These are phyloP conservation scores for Sinocyclocheilus anophthalmus DNA, from an alignment of 2,113 vertebrate genomes.

Conservation along the genomic window DNA sequence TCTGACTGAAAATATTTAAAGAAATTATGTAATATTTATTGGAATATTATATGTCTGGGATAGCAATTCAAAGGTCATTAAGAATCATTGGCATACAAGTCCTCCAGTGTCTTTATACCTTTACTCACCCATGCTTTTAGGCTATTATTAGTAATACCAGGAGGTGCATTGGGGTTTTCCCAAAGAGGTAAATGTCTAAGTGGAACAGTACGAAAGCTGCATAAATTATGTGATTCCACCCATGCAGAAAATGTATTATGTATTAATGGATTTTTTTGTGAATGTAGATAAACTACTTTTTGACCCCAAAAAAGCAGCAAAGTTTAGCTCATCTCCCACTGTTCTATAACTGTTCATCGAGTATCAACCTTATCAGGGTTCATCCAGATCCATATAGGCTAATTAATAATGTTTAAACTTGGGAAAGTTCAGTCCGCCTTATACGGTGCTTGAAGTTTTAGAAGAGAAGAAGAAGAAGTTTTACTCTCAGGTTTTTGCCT, in stretches of 20 bases:
- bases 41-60: not conserved
- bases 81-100: not conserved
- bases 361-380: constrained; percentile 4
- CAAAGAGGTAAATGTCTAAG: not conserved
- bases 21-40: not conserved
- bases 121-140: not conserved
- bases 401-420: not conserved
- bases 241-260: not conserved
- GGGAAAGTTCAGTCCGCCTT: not conserved
- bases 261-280: not conserved
- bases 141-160: not conserved
- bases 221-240: not conserved
- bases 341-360: not conserved
- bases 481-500: not conserved
- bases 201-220: not conserved
- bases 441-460: not conserved
- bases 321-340: not conserved
- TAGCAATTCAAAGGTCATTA: not conserved
- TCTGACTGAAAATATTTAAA: constrained; percentile 11
- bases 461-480: not conserved
- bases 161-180: not conserved
- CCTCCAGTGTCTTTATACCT: not conserved
- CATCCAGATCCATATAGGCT: not conserved
- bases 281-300: not conserved
- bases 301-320: constrained; percentile 1